Conservation (phyloP, 1,140 invertebrate genomes). For the Fopius arisanus region DNA sequence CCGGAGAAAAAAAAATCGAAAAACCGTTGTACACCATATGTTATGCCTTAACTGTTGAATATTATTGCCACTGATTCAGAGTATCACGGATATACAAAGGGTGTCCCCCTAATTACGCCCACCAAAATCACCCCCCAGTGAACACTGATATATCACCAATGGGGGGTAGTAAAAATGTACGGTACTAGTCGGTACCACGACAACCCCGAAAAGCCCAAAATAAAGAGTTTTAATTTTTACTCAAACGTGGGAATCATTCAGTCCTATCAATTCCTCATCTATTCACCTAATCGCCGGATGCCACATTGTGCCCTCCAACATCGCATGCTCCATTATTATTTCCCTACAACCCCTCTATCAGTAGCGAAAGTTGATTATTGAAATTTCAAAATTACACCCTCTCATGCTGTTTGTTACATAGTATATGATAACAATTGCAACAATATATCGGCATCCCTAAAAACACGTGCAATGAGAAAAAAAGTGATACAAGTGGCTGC, state of each 20-base stretch:
- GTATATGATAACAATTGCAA: neutral
- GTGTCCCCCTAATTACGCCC: neutral
- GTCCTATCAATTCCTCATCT: neutral
- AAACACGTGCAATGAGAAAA: neutral
- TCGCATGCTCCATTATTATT: neutral
- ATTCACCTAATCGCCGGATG: neutral
- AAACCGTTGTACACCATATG: conserved; percentile 2
- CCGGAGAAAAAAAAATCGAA: neutral
- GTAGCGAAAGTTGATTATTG: neutral
- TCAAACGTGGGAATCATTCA: neutral
- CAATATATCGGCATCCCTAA: neutral
- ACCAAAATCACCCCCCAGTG: neutral
- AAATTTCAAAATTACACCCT: neutral
- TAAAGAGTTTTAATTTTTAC: neutral
- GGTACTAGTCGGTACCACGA: neutral
- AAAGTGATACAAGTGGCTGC: neutral
- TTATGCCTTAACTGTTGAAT: neutral
- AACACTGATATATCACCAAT: neutral
- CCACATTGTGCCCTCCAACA: neutral
- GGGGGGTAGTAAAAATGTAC: neutral
- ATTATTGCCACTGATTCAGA: neutral
- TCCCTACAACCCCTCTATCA: too few species aligned
- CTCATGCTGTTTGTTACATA: neutral
- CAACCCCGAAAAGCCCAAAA: neutral
- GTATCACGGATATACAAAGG: neutral